These are phyloP conservation scores for Tipula vernalis DNA, from an alignment of 2,888 invertebrate genomes.

Conservation along the genomic window DNA sequence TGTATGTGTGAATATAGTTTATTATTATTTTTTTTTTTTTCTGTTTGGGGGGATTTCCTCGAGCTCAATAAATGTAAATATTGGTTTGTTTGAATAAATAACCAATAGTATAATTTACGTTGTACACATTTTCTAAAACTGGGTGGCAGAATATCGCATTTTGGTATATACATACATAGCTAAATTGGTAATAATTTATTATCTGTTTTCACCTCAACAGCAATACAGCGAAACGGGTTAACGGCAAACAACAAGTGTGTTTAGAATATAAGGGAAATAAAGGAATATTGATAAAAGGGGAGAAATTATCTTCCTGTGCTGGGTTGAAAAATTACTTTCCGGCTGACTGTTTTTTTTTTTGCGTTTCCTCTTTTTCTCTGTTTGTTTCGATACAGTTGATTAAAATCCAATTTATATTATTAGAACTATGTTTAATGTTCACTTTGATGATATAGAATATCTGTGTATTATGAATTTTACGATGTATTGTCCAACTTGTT, in stretches of 20 bases:
- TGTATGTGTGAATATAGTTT: neutral
- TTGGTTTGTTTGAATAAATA: neutral
- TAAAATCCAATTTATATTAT: neutral
- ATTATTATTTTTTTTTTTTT: neutral
- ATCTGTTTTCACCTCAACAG: neutral
- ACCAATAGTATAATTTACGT: neutral
- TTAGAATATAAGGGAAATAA: neutral
- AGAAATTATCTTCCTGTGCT: neutral
- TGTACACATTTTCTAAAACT: neutral
- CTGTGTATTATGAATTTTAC: neutral
- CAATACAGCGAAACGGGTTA: neutral
- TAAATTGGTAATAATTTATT: neutral
- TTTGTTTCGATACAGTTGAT: neutral
- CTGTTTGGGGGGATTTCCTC: neutral
- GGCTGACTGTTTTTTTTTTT: neutral
- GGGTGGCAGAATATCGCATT: neutral
- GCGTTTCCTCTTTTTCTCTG: neutral
- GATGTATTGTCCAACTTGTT: neutral
- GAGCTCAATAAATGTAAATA: neutral
- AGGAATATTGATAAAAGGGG: neutral
- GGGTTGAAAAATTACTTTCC: neutral
- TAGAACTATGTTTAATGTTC: neutral
- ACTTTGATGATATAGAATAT: neutral
- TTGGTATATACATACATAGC: neutral
- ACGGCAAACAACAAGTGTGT: neutral